These are phyloP conservation scores for Apogon hyalosoma DNA, from an alignment of 2,797 vertebrate species.

Conservation along the genomic window DNA sequence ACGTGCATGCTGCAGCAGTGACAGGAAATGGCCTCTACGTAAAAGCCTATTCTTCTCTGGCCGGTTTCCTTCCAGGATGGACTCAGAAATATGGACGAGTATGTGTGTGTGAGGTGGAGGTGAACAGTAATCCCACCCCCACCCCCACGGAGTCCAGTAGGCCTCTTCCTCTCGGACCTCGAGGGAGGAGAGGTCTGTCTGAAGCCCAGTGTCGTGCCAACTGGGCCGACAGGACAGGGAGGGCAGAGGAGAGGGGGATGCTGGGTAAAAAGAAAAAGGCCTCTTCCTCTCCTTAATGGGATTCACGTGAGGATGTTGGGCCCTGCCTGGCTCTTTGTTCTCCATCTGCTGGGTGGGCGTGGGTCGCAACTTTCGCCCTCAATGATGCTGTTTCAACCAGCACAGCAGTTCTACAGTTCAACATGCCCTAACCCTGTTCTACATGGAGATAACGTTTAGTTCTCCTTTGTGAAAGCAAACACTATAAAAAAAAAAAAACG, in stretches of 20 bases:
- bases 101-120: slow-evolving; percentile 42
- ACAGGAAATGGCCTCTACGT: slow-evolving; percentile 77
- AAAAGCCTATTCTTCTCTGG: slow-evolving; percentile 82
- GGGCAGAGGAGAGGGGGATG: slow-evolving; percentile 12
- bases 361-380: slow-evolving; percentile 31
- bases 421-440: too few relatives aligned
- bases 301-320: slow-evolving; percentile 65
- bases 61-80: slow-evolving; percentile 82
- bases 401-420: not conserved
- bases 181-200: slow-evolving; percentile 56
- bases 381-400: slow-evolving; percentile 6
- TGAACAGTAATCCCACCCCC: slow-evolving; percentile 51
- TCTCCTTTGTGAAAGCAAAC: too few relatives aligned
- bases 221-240: slow-evolving; percentile 55
- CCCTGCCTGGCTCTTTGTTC: slow-evolving; percentile 63
- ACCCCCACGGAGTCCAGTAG: slow-evolving; percentile 35
- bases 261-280: slow-evolving; percentile 49
- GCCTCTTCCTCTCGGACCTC: slow-evolving; percentile 70
- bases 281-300: slow-evolving; percentile 64
- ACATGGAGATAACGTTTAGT: too few relatives aligned
- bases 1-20: slow-evolving; percentile 43
- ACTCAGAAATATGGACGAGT: slow-evolving; percentile 61
- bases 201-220: slow-evolving; percentile 62
- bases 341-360: slow-evolving; percentile 52
- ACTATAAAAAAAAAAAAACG: too few relatives aligned